A percentile compares a stretch with the other conserved stretches of the same genome.
Conservation (phyloP, 2,888 invertebrate genomes). For the Carterocephalus palaemon region DNA sequence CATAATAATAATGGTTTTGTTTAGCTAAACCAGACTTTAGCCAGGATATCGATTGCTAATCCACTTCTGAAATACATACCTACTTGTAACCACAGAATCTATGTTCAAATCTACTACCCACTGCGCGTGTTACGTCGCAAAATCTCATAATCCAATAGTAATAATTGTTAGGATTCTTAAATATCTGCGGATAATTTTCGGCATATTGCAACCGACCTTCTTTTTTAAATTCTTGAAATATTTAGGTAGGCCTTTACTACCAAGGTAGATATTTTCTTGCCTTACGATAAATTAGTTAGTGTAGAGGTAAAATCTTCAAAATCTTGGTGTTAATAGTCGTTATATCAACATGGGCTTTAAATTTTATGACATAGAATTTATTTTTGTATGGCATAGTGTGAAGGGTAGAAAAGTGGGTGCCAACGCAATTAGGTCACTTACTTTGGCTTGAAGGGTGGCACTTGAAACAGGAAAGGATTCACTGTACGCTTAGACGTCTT, state of each 20-base stretch:
- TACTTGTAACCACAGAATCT: no score
- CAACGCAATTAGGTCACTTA: slow-evolving; percentile 33
- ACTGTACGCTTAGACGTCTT: slow-evolving; percentile 11
- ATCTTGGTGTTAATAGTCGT: neutral
- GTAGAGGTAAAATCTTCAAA: slow-evolving; percentile 22
- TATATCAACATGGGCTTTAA: neutral
- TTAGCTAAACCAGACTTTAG: no score
- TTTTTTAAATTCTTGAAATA: no score
- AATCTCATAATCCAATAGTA: no score
- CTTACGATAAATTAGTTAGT: slow-evolving; percentile 17
- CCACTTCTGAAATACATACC: no score
- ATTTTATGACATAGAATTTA: neutral
- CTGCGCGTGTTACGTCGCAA: no score
- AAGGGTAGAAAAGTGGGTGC: slow-evolving; percentile 28
- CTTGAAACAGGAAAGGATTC: slow-evolving; percentile 22
- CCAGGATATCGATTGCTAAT: no score
- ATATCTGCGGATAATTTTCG: no score
- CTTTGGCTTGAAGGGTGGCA: slow-evolving; percentile 25
- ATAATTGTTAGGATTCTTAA: no score
- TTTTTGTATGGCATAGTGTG: neutral
- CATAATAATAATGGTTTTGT: no score
- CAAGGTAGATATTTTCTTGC: slow-evolving; percentile 13
- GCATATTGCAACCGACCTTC: no score
- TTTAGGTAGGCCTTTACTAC: slow-evolving; percentile 1
- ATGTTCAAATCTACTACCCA: no score